Evolutionary conservation across 2,888 invertebrate species (phyloP).

Genomic region (Pollenia angustigena): DNA sequence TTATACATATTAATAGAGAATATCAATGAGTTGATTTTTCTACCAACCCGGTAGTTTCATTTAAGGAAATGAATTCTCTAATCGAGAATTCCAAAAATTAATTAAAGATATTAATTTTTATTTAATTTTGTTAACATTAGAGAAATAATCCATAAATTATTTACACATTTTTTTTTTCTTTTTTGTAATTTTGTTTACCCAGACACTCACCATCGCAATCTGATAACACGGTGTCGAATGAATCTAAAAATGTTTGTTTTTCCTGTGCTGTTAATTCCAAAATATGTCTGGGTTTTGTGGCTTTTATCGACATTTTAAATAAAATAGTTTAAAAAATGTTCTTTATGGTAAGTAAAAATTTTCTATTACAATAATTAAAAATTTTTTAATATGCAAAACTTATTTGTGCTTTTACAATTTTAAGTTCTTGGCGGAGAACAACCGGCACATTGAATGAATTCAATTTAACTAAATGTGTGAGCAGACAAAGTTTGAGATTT

Average conservation of each 20-base stretch:
- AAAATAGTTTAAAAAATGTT: neutral
- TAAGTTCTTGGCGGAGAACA: slow-evolving; percentile 8
- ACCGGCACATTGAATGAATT: slow-evolving; percentile 42
- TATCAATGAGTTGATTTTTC: too few species aligned
- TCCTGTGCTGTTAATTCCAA: slow-evolving; percentile 74
- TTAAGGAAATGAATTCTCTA: too few species aligned
- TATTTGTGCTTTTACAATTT: neutral
- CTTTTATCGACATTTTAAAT: slow-evolving; percentile 30
- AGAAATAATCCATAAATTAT: neutral
- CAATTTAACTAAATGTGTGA: slow-evolving; percentile 43
- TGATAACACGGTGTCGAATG: slow-evolving; percentile 85
- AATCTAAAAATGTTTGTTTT: slow-evolving; percentile 81
- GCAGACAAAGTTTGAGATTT: slow-evolving; percentile 27
- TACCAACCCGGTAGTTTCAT: too few species aligned
- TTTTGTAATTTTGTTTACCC: neutral
- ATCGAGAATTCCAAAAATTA: neutral
- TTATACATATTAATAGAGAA: neutral
- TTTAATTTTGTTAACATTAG: neutral
- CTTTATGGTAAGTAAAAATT: slow-evolving; percentile 80
- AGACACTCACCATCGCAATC: slow-evolving; percentile 86
- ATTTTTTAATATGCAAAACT: slow-evolving; percentile 1
- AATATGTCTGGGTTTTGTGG: slow-evolving; percentile 58
- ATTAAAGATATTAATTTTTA: neutral
- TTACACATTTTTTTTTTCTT: neutral
- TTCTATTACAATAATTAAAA: neutral